These are phyloP conservation scores for Micrasema minimum DNA, from an alignment of 1,140 invertebrate genomes.

Conservation along the genomic window DNA sequence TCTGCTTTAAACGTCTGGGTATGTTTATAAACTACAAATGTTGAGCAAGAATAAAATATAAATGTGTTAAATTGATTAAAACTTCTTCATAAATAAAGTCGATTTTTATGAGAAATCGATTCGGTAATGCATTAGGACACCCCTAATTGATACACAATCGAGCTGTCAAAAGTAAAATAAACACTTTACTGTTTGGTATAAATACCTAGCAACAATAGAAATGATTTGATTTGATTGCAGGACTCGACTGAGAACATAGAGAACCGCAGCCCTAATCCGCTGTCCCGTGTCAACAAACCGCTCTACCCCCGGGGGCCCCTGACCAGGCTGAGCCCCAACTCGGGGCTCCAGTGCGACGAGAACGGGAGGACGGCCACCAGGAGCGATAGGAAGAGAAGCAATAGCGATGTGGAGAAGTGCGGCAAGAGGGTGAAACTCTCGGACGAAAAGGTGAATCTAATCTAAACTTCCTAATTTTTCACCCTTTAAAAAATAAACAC, in stretches of 20 bases:
- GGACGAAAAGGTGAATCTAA: neutral
- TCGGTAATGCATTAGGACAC: too few species aligned
- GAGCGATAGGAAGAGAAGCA: constrained; percentile 2
- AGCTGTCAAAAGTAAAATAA: neutral
- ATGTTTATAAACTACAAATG: too few species aligned
- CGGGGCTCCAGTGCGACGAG: neutral
- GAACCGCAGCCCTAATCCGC: constrained; percentile 44
- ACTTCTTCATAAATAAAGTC: too few species aligned
- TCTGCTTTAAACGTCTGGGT: too few species aligned
- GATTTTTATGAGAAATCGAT: too few species aligned
- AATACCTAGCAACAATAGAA: neutral
- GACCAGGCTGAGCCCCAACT: neutral
- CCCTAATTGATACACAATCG: too few species aligned
- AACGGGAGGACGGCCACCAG: neutral
- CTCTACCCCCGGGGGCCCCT: neutral
- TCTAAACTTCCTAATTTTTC: neutral
- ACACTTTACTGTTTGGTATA: neutral
- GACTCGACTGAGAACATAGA: constrained; percentile 38
- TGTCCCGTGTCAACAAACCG: neutral
- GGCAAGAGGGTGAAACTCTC: neutral
- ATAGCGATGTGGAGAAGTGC: constrained; percentile 13
- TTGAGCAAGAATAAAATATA: too few species aligned
- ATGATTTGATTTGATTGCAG: neutral
- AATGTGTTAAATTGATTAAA: too few species aligned
- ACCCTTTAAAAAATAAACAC: too few species aligned